phyloP scores from a whole-genome alignment of 1,140 invertebrate genomes.

The Ceratosolen fusciceps region DNA sequence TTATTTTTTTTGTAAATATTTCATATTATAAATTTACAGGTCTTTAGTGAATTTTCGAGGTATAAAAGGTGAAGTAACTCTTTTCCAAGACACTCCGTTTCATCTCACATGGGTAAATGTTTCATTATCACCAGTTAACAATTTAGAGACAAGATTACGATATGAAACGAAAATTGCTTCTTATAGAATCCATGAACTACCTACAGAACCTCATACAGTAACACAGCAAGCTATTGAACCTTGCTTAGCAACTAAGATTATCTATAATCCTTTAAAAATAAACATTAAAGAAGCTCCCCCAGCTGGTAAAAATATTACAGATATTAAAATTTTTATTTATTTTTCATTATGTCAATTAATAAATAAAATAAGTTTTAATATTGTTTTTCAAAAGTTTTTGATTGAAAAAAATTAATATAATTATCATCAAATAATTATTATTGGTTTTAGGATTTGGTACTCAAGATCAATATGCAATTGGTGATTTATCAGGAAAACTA shows the following conservation, averaged over 20 bases:
- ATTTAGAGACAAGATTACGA: constrained; percentile 77
- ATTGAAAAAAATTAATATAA: too few species aligned
- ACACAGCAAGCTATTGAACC: constrained; percentile 67
- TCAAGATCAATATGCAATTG: constrained; percentile 89
- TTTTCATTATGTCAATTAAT: too few species aligned
- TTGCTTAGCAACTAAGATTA: constrained; percentile 77
- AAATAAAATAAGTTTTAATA: too few species aligned
- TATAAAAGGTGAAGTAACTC: constrained; percentile 83
- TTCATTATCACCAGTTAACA: constrained; percentile 76
- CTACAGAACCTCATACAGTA: constrained; percentile 73
- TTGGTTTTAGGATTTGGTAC: constrained; percentile 77
- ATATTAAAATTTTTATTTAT: too few species aligned
- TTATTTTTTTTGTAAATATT: too few species aligned
- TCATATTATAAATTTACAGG: constrained; percentile 69
- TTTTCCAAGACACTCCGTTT: constrained; percentile 87
- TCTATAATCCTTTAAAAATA: constrained; percentile 80
- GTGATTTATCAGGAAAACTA: constrained; percentile 92
- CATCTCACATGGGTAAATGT: constrained; percentile 87
- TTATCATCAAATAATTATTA: background rate
- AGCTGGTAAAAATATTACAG: constrained; percentile 70
- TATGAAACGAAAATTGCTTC: constrained; percentile 75
- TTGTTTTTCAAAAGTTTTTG: too few species aligned
- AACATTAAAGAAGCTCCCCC: constrained; percentile 75
- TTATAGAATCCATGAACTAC: constrained; percentile 81
- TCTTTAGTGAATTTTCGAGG: constrained; percentile 84